Evolutionary conservation across 2,888 invertebrate genomes (phyloP), one percentile per base, ranked within the genome.

Genomic region (Agriopis marginaria): DNA sequence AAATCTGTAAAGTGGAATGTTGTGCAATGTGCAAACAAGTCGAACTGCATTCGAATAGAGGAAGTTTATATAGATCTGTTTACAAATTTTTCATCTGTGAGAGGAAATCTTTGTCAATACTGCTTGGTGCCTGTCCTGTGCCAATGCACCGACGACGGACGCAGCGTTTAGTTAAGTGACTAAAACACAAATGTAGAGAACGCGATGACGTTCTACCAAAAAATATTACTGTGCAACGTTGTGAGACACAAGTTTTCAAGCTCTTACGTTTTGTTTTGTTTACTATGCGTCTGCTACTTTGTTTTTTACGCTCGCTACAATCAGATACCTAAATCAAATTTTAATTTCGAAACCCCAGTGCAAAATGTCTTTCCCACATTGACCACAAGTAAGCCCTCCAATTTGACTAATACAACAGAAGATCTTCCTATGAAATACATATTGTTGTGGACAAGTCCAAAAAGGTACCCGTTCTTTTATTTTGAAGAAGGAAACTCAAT

Each of bases 361-460:
- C 54, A n/a, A 17, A 40, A 62, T 44, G 3, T 3, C 6, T 3
- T 45, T 8, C 42, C 32, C 7, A 6, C 14, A 6, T 12, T 17
- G 7, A 60, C 45, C 12, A 39, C 47, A 9, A 54, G 3, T 4
- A 50, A 50, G 17, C n/a, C 65, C 11, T 17, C 51, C n/a, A 58
- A 55, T 3, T 6, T 6, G 12, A 47, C 32, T 14, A 61, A 7
- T 54, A 63, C 17, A 17, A 42, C 45, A 62, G 44, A 7, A n/a
- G 61, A 63, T 40, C 17, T 40, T 49, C 23, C 53, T 7, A 77
- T 78, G 62, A 89, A 86, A 76, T 85, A 89, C 68, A 91, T 92
- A 63, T 79, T 91, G 8, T 78, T 89, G 11, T 92, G 91, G 91
- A 89, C 89, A 0, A 81, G 81, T 66, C 74, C 82, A 23, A 78